phyloP scores from a whole-genome alignment of 2,888 invertebrate species.

The Habrosyne pyritoides region DNA sequence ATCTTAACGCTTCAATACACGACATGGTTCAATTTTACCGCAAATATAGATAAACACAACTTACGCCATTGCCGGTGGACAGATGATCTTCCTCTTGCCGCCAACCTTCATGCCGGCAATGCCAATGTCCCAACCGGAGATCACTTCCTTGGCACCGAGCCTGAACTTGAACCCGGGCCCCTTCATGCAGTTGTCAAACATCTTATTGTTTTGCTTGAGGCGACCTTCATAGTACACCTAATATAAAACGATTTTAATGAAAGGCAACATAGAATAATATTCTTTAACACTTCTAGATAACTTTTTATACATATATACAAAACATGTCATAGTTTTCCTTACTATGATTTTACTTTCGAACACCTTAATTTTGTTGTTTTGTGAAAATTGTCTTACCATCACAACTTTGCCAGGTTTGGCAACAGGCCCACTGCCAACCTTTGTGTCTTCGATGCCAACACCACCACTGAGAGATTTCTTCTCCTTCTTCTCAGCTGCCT shows the following conservation, averaged over 20 bases:
- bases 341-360: too few relatives aligned
- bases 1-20: too few relatives aligned
- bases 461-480: slow-evolving; percentile 89
- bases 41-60: slow-evolving; percentile 53
- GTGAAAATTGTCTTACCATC: slow-evolving; percentile 58
- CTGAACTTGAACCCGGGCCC: slow-evolving; percentile 94
- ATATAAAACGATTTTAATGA: slow-evolving; percentile 13
- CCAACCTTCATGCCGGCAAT: slow-evolving; percentile 97
- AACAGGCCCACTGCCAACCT: slow-evolving; percentile 89
- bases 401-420: slow-evolving; percentile 91
- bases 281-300: too few relatives aligned
- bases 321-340: too few relatives aligned
- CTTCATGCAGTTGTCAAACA: slow-evolving; percentile 90
- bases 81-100: slow-evolving; percentile 92
- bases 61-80: slow-evolving; percentile 94
- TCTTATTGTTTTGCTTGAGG: slow-evolving; percentile 91
- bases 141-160: slow-evolving; percentile 93
- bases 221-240: slow-evolving; percentile 94
- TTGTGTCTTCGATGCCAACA: slow-evolving; percentile 90
- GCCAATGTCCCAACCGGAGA: slow-evolving; percentile 95
- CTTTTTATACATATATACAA: too few relatives aligned
- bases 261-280: not conserved
- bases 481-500: slow-evolving; percentile 64
- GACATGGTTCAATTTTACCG: too few relatives aligned
- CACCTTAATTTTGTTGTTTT: not conserved